Evolutionary conservation across 2,888 invertebrate genomes (phyloP), one percentile per base, ranked within the genome.

Genomic region (Idaea aversata): DNA sequence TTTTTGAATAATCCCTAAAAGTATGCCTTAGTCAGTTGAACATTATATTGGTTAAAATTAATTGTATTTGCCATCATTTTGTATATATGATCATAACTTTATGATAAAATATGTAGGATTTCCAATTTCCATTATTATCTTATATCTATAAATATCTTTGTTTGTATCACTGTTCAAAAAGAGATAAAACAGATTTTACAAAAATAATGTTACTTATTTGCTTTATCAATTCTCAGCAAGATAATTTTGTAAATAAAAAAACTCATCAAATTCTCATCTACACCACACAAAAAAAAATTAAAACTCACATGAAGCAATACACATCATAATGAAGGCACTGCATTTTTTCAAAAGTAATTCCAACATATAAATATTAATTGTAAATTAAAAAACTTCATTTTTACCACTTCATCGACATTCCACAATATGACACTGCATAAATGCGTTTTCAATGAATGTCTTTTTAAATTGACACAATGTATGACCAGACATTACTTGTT

Each of bases 311-410:
- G 75, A 77, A 76, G 79, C 79, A 80, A 80, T 80, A 79, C 80
- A 81, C 82, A 82, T 81, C 78, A 81, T 80, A 80, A 80, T 81
- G 82, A 91, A 91, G 91, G 91, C 91, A 91, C 91, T 90, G 90
- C 85, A 83, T 85, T 86, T 81, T 25, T 78, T 77, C 76, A 76
- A 76, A 79, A 79, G 16, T 16, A 59, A 59, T 47, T 7, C 47
- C 6, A 13, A 47, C 47, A 47, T 38, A 4, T 7, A 47, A 47
- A 47, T 13, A 10, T 47, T 36, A 7, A 7, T 36, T 47, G 47
- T 4, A 47, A 47, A 47, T 13, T 6, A 47, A 47, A 13, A 7
- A 47, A 2, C 10, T 13, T 10, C 47, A 47, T 7, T 47, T 47
- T 7, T 7, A 47, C 47, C 47, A 13, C 47, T 47, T 25, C 34